phyloP scores from a whole-genome alignment of 2,797 vertebrate genomes.

The Rhabdophis nuchalis region DNA sequence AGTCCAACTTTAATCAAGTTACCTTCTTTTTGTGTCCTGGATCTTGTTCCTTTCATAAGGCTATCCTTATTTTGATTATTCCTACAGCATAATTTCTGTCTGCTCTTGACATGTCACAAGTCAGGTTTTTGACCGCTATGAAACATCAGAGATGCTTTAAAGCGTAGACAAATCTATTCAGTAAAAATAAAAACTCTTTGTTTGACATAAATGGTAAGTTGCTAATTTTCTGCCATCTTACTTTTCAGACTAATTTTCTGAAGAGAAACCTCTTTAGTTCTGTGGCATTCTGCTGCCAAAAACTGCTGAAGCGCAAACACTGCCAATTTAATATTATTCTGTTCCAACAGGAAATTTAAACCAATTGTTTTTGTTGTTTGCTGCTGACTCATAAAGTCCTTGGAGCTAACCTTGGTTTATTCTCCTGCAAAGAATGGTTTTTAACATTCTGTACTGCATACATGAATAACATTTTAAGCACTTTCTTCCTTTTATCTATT shows the following conservation, averaged over 20 bases:
- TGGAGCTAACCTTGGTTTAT: background rate
- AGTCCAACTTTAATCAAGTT: background rate
- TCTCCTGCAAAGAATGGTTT: background rate
- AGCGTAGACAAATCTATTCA: background rate
- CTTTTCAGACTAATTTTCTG: accelerated
- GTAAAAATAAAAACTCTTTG: accelerated
- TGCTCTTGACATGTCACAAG: background rate
- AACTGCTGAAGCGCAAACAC: slow-evolving; percentile 22
- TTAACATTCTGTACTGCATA: background rate
- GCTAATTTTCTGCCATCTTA: accelerated
- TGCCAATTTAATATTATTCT: background rate
- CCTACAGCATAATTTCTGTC: background rate
- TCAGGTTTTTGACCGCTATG: background rate
- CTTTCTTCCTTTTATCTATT: slow-evolving; percentile 11
- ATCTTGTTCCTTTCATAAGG: background rate
- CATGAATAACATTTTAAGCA: slow-evolving; percentile 13
- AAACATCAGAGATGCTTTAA: background rate
- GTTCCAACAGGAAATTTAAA: slow-evolving; percentile 20
- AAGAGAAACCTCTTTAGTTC: accelerated
- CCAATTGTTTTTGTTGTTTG: slow-evolving; percentile 45
- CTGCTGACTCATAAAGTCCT: slow-evolving; percentile 22
- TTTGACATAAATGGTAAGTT: accelerated
- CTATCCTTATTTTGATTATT: background rate
- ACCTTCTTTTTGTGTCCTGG: background rate
- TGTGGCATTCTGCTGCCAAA: background rate